Evolutionary conservation across 2,113 vertebrate species (phyloP).

Genomic region (Lichenostomus cassidix): DNA sequence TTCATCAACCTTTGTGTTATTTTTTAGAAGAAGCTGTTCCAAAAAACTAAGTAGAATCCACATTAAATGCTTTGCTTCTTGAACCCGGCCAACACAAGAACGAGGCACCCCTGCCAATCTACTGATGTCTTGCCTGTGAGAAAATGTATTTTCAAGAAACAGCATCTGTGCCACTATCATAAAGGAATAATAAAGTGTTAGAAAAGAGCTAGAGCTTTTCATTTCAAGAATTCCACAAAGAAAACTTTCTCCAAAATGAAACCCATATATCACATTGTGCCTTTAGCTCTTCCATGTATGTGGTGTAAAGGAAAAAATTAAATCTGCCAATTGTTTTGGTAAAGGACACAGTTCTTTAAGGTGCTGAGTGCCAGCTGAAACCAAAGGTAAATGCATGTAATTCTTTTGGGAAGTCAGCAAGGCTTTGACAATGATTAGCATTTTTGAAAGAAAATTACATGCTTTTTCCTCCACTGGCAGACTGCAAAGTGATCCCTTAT

Average conservation of each 20-base stretch:
- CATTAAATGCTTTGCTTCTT: slow-evolving; percentile 49
- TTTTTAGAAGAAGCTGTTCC: slow-evolving; percentile 53
- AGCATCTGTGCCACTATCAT: not conserved
- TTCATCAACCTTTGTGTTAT: slow-evolving; percentile 26
- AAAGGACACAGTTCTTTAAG: not conserved
- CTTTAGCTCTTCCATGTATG: not conserved
- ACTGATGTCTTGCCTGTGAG: not conserved
- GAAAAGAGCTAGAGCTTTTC: not conserved
- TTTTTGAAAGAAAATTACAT: not conserved
- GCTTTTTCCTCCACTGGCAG: not conserved
- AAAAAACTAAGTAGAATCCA: slow-evolving; percentile 43
- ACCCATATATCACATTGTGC: not conserved
- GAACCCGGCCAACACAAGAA: not conserved
- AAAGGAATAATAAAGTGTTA: not conserved
- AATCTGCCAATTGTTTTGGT: not conserved
- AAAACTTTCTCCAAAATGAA: not conserved
- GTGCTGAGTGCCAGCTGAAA: not conserved
- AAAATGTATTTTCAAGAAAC: not conserved
- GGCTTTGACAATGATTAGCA: not conserved
- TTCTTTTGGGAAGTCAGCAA: not conserved
- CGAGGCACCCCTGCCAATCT: slow-evolving; percentile 1
- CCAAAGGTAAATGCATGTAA: rapidly evolving
- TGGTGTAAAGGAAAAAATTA: not conserved
- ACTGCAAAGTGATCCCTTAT: not conserved
- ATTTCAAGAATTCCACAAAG: slow-evolving; percentile 18